Percentiles rank a stretch among this genome's conserved stretches.
phyloP scores from a whole-genome alignment of 2,797 vertebrate species.

The Sciurus carolinensis region DNA sequence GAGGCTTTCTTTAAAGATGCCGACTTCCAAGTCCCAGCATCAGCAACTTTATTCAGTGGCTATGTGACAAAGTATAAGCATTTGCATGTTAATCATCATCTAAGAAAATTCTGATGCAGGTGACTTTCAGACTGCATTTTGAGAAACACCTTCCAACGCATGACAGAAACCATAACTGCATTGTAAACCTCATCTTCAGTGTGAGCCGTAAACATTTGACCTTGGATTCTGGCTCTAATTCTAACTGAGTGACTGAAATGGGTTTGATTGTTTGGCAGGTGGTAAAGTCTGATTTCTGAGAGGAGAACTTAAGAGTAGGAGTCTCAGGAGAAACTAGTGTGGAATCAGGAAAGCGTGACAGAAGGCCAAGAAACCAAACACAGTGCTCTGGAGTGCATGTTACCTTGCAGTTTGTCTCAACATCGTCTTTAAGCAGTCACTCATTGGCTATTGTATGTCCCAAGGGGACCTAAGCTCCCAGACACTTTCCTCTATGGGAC shows the following conservation, averaged over 20 bases:
- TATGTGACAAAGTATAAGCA: not conserved
- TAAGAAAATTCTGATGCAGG: not conserved
- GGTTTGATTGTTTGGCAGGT: not conserved
- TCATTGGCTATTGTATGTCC: not conserved
- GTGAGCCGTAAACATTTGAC: not conserved
- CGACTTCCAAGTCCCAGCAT: not conserved
- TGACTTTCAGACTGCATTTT: not conserved
- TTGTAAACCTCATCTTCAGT: not conserved
- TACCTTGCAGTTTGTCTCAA: not conserved
- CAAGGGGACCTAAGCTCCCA: not conserved
- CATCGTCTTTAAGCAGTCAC: not conserved
- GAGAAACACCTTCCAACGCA: not conserved
- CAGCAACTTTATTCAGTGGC: not conserved
- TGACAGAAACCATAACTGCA: not conserved
- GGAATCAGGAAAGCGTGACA: not conserved
- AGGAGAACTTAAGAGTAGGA: not conserved
- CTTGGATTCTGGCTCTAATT: not conserved
- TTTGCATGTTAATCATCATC: not conserved
- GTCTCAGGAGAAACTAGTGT: not conserved
- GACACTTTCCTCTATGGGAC: not conserved
- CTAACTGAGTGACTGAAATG: not conserved
- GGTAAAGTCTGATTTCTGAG: not conserved
- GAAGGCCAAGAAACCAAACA: not conserved
- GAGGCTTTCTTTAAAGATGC: constrained; percentile 23
- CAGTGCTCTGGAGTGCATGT: not conserved